Conservation (phyloP, 2,113 vertebrate species). For the Caloenas nicobarica region DNA sequence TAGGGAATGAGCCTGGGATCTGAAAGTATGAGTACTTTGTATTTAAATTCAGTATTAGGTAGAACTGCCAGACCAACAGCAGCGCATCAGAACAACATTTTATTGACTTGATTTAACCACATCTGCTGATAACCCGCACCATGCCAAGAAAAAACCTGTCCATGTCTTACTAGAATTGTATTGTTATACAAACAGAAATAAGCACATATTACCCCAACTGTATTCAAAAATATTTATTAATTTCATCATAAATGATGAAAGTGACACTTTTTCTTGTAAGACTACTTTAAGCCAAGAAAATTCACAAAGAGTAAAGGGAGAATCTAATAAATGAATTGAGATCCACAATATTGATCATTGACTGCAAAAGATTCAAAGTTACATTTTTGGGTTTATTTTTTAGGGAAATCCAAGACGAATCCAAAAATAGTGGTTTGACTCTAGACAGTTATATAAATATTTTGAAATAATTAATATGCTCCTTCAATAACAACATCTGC, state of each 20-base stretch:
- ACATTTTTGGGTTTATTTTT: not conserved
- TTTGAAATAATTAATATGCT: not conserved
- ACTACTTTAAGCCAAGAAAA: not conserved
- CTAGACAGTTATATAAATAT: not conserved
- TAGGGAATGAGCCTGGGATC: not conserved
- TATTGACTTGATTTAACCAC: not conserved
- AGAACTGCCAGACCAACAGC: not conserved
- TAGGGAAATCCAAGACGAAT: not conserved
- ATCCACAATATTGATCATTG: not conserved
- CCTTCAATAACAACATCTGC: not conserved
- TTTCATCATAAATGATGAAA: constrained; percentile 37
- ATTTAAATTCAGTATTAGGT: not conserved
- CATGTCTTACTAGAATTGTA: not conserved
- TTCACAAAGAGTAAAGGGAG: not conserved
- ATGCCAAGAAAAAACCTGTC: not conserved
- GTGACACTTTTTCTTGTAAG: not conserved
- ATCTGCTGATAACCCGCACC: not conserved
- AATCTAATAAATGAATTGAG: not conserved
- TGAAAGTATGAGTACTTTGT: not conserved
- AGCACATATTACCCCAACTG: not conserved
- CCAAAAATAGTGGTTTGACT: not conserved
- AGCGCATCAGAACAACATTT: not conserved
- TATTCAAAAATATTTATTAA: constrained; percentile 49
- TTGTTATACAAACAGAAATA: not conserved
- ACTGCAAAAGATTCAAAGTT: not conserved